Evolutionary conservation across 1,140 invertebrate genomes (phyloP).

Genomic region (Plutomurus gul): DNA sequence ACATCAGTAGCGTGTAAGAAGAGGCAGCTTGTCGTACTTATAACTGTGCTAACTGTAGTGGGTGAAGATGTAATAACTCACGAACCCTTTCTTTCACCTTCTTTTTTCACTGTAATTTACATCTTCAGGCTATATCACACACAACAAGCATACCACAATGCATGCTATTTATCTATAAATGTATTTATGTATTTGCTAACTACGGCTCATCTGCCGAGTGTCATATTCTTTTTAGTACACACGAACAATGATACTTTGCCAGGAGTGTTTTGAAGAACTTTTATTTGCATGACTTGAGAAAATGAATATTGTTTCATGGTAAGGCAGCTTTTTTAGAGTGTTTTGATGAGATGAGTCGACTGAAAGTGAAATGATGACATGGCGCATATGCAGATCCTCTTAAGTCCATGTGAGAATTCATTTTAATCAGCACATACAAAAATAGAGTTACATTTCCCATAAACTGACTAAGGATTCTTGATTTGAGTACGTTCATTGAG

Average conservation of each 20-base stretch:
- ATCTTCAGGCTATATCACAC: not conserved
- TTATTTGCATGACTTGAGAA: too few relatives aligned
- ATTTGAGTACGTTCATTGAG: not conserved
- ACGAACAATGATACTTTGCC: too few relatives aligned
- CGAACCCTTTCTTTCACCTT: conserved; percentile 1
- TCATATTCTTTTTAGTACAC: too few relatives aligned
- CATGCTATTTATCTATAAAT: not conserved
- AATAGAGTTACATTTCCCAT: conserved; percentile 22
- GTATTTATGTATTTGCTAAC: not conserved
- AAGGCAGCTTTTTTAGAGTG: too few relatives aligned
- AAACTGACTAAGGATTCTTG: conserved; percentile 9
- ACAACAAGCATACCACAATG: not conserved
- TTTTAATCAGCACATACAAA: conserved; percentile 23
- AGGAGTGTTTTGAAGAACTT: too few relatives aligned
- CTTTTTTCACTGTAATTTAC: not conserved
- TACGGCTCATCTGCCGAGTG: too few relatives aligned
- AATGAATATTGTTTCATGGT: too few relatives aligned
- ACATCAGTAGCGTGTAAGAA: too few relatives aligned
- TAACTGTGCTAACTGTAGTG: too few relatives aligned
- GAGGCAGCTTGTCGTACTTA: too few relatives aligned
- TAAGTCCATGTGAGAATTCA: not conserved
- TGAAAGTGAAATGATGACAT: not conserved
- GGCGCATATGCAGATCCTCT: not conserved
- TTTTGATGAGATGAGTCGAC: not conserved
- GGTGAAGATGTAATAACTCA: too few relatives aligned